Evolutionary conservation across 2,113 vertebrate genomes (phyloP).

Genomic region (Leucosticte australis): DNA sequence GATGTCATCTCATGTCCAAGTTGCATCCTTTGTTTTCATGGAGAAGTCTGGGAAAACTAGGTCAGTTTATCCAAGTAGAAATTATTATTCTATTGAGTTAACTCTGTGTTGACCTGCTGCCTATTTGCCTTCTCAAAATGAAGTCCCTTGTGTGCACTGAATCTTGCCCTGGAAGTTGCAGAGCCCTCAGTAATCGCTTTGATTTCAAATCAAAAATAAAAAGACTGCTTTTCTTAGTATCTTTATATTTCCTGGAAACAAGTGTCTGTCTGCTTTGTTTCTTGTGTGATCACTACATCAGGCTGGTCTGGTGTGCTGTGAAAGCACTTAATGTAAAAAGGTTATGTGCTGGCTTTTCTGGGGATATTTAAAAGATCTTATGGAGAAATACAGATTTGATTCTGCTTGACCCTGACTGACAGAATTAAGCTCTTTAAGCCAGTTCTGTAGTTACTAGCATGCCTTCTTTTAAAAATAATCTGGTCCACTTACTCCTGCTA

Average conservation of each 20-base stretch:
- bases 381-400: constrained; percentile 30
- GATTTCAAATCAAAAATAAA: constrained; percentile 55
- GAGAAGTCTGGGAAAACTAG: constrained; percentile 71
- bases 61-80: constrained; percentile 80
- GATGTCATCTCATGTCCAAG: constrained; percentile 22
- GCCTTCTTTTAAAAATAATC: neutral
- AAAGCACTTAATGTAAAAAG: constrained; percentile 17
- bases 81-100: constrained; percentile 76
- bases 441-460: neutral
- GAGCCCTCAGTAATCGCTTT: constrained; percentile 26
- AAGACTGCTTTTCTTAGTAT: constrained; percentile 4
- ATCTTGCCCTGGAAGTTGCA: constrained; percentile 44
- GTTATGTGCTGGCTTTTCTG: neutral
- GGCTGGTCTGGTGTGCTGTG: neutral
- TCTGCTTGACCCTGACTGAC: constrained; percentile 24
- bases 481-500: neutral
- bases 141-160: constrained; percentile 31
- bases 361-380: constrained; percentile 29
- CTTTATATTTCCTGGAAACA: constrained; percentile 27
- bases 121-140: constrained; percentile 41
- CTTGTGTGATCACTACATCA: constrained; percentile 18
- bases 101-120: constrained; percentile 68
- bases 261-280: constrained; percentile 15
- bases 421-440: constrained; percentile 7
- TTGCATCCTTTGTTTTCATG: constrained; percentile 55